phyloP scores from a whole-genome alignment of 1,140 invertebrate species.

The Cydia fagiglandana region DNA sequence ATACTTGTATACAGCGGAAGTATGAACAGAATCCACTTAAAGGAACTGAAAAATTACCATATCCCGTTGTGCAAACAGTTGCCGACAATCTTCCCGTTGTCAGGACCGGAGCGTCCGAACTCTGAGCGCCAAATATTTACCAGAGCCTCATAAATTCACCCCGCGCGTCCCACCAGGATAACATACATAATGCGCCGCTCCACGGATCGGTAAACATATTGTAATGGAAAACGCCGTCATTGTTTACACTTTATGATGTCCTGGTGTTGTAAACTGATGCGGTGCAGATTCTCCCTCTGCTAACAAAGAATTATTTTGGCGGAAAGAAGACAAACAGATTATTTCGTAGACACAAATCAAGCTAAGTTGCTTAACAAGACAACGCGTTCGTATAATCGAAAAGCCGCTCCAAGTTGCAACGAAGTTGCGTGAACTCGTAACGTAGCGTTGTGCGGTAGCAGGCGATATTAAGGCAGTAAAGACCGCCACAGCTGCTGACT shows the following conservation, averaged over 20 bases:
- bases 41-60: constrained; percentile 63
- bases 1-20: constrained; percentile 37
- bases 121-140: constrained; percentile 76
- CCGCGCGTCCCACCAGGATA: constrained; percentile 67
- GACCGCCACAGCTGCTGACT: constrained; percentile 17
- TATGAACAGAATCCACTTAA: constrained; percentile 53
- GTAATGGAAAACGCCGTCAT: constrained; percentile 78
- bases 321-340: constrained; percentile 20
- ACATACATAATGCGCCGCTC: constrained; percentile 77
- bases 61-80: constrained; percentile 68
- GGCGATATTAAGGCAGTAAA: constrained; percentile 37
- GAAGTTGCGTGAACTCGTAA: constrained; percentile 24
- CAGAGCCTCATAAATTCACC: constrained; percentile 75
- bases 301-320: constrained; percentile 32
- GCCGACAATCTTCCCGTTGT: constrained; percentile 73
- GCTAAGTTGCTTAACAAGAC: constrained; percentile 18
- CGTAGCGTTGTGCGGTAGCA: constrained; percentile 25
- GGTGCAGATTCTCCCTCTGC: constrained; percentile 45
- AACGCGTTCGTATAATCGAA: not conserved
- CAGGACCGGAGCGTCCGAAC: constrained; percentile 65
- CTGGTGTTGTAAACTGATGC: constrained; percentile 70
- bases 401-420: constrained; percentile 8
- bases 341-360: constrained; percentile 29
- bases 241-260: constrained; percentile 78
- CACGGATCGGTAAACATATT: constrained; percentile 78